These are phyloP conservation scores for Megamerina dolium DNA, from an alignment of 2,888 invertebrate genomes.

Conservation along the genomic window DNA sequence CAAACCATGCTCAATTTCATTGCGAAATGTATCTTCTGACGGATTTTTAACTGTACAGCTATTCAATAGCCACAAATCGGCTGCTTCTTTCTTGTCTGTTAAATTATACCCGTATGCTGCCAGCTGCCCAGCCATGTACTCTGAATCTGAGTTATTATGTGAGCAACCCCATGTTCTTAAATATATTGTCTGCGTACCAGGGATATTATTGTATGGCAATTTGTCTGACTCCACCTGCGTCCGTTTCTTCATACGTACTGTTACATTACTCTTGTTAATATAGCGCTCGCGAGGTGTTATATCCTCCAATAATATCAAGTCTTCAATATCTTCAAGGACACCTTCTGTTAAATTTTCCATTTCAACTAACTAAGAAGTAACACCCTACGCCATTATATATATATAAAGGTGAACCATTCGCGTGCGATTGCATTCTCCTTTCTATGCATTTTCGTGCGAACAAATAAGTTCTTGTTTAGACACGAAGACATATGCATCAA, in stretches of 20 bases:
- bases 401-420: neutral
- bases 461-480: too few relatives aligned
- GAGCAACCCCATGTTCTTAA: conserved; percentile 97
- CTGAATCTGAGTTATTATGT: conserved; percentile 95
- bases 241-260: conserved; percentile 58
- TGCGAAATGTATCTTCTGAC: conserved; percentile 88
- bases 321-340: conserved; percentile 74
- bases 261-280: conserved; percentile 63
- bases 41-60: conserved; percentile 98
- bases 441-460: too few relatives aligned
- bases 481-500: too few relatives aligned
- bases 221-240: conserved; percentile 3
- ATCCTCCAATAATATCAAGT: conserved; percentile 73
- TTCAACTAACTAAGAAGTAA: too few relatives aligned
- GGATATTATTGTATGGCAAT: conserved; percentile 52
- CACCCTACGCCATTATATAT: too few relatives aligned
- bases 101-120: conserved; percentile 81
- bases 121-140: conserved; percentile 97
- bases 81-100: conserved; percentile 70
- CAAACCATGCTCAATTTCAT: conserved; percentile 74
- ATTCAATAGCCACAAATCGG: conserved; percentile 93
- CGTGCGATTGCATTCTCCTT: too few relatives aligned
- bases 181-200: conserved; percentile 73
- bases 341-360: conserved; percentile 22
- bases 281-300: conserved; percentile 74